Conservation (phyloP, 2,113 vertebrate genomes). For the Rhadina sibilatrix region DNA sequence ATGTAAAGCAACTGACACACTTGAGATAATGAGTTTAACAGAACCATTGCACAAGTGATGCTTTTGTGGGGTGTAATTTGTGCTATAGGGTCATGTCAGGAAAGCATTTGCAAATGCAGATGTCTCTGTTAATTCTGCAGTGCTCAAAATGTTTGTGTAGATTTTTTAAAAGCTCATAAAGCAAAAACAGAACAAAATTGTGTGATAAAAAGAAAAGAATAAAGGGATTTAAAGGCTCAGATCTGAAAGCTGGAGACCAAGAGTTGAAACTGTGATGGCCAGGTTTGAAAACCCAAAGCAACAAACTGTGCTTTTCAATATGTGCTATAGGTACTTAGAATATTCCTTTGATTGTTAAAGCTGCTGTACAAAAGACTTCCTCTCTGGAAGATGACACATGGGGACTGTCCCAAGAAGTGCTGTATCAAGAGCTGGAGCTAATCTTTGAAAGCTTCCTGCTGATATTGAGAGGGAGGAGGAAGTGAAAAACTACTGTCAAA, state of each 20-base stretch:
- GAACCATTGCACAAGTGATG: neutral
- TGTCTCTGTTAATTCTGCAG: neutral
- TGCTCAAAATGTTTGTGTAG: neutral
- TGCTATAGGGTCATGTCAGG: neutral
- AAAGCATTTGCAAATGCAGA: neutral
- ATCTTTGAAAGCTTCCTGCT: conserved; percentile 36
- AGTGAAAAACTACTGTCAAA: neutral
- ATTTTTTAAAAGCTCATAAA: neutral
- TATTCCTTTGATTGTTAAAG: neutral
- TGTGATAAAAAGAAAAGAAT: neutral
- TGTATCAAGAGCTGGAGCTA: neutral
- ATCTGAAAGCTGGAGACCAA: neutral
- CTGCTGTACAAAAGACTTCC: neutral
- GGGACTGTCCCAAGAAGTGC: neutral
- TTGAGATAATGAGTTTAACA: neutral
- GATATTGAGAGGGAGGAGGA: neutral
- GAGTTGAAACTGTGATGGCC: neutral
- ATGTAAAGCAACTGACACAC: neutral
- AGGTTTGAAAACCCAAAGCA: neutral
- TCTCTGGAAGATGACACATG: neutral
- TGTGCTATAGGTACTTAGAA: neutral
- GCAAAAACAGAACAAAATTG: neutral
- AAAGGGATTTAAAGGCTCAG: neutral
- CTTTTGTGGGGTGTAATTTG: neutral
- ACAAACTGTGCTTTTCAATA: neutral